phyloP scores from a whole-genome alignment of 2,113 vertebrate species.

The Progne subis region DNA sequence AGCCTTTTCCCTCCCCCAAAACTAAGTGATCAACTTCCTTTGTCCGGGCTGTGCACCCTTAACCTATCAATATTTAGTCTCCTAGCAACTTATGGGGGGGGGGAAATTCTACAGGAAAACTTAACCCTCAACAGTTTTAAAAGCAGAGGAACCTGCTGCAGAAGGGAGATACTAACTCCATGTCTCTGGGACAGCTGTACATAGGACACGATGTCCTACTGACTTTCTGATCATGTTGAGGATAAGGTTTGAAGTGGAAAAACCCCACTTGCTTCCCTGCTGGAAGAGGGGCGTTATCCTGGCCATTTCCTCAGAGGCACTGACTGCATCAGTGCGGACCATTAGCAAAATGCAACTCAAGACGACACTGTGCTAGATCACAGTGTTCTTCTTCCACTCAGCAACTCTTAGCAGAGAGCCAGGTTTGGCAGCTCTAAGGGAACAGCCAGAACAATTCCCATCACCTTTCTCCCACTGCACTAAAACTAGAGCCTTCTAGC shows the following conservation, averaged over 20 bases:
- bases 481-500: not conserved
- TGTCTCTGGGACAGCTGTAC: not conserved
- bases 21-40: too few species aligned
- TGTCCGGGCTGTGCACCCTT: too few species aligned
- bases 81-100: too few species aligned
- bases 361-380: not conserved
- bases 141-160: not conserved
- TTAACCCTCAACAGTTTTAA: not conserved
- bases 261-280: rapidly evolving
- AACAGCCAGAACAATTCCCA: not conserved
- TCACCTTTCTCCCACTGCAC: not conserved
- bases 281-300: not conserved
- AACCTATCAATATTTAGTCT: too few species aligned
- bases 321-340: not conserved
- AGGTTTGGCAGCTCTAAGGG: not conserved
- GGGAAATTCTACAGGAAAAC: too few species aligned
- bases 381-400: not conserved
- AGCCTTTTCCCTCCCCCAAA: too few species aligned
- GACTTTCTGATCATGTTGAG: not conserved
- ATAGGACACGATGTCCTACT: not conserved
- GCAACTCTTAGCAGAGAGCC: not conserved
- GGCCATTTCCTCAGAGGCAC: not conserved
- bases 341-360: not conserved
- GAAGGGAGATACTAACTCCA: rapidly evolving
- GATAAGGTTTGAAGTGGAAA: not conserved